These are phyloP conservation scores for Acronicta alni DNA, from an alignment of 2,888 invertebrate species.

Conservation along the genomic window DNA sequence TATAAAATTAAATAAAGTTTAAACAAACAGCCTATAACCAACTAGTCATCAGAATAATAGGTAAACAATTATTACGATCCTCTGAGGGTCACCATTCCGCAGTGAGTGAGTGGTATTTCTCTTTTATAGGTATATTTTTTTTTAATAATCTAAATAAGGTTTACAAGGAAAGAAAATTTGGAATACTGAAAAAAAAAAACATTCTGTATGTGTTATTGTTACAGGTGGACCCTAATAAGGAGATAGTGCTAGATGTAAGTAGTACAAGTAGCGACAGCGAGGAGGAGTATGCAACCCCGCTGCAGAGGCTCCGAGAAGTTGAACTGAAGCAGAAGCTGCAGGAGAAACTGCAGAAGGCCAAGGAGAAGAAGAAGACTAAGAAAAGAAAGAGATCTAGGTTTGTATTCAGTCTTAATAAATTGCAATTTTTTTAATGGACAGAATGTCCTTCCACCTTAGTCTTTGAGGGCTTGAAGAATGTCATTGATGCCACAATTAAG, in stretches of 20 bases:
- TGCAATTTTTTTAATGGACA: not conserved
- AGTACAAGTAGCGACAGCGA: constrained; percentile 97
- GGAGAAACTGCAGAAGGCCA: constrained; percentile 89
- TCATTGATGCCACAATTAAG: too few relatives aligned
- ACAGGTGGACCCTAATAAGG: constrained; percentile 96
- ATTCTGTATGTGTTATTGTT: constrained; percentile 17
- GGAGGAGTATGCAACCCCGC: constrained; percentile 94
- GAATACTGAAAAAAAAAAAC: too few relatives aligned
- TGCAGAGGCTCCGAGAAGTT: constrained; percentile 94
- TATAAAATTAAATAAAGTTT: too few relatives aligned
- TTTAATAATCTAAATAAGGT: not conserved
- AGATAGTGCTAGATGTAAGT: constrained; percentile 97
- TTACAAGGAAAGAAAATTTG: too few relatives aligned
- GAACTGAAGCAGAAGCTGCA: constrained; percentile 93
- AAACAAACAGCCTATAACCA: too few relatives aligned
- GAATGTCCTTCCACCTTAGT: too few relatives aligned
- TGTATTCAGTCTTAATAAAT: constrained; percentile 1
- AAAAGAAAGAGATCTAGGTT: constrained; percentile 78
- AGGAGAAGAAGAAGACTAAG: constrained; percentile 87
- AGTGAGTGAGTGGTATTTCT: too few relatives aligned
- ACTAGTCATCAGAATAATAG: too few relatives aligned
- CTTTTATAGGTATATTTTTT: too few relatives aligned
- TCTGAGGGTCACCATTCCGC: too few relatives aligned
- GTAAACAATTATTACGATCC: too few relatives aligned
- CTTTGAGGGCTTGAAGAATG: too few relatives aligned